Evolutionary conservation across 1,140 invertebrate genomes (phyloP).

Genomic region (Panulirus ornatus): DNA sequence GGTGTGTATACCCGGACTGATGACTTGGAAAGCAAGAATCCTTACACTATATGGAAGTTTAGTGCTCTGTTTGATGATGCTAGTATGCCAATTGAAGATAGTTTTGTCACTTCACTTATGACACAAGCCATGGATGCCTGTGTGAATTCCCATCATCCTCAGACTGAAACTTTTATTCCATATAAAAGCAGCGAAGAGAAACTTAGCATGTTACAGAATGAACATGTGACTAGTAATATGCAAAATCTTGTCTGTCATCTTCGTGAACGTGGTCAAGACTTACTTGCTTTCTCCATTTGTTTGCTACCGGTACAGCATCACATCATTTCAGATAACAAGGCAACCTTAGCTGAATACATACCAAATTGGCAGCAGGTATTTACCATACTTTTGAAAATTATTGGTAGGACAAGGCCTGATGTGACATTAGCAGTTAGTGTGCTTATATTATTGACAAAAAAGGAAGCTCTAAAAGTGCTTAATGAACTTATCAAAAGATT

Average conservation of each 20-base stretch:
- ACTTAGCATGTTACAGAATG: background rate
- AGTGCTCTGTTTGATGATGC: slow-evolving; percentile 60
- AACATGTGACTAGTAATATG: background rate
- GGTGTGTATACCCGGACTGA: slow-evolving; percentile 37
- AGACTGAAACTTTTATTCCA: background rate
- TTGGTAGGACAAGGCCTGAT: slow-evolving; percentile 60
- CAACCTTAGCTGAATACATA: background rate
- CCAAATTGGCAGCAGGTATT: slow-evolving; percentile 54
- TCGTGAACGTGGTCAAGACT: slow-evolving; percentile 62
- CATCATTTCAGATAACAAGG: background rate
- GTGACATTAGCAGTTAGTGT: slow-evolving; percentile 57
- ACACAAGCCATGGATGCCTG: slow-evolving; percentile 30
- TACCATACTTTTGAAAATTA: slow-evolving; percentile 65
- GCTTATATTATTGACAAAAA: slow-evolving; percentile 55
- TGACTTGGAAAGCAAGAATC: slow-evolving; percentile 6
- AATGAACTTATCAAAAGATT: slow-evolving; percentile 73
- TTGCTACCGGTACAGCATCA: slow-evolving; percentile 9
- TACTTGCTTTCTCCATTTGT: slow-evolving; percentile 20
- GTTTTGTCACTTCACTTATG: slow-evolving; percentile 26
- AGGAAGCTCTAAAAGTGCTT: slow-evolving; percentile 57
- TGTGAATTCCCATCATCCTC: background rate
- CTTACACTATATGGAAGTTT: slow-evolving; percentile 56
- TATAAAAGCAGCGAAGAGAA: slow-evolving; percentile 14
- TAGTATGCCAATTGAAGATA: slow-evolving; percentile 54
- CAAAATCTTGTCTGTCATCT: slow-evolving; percentile 52